Conservation (phyloP, 2,797 vertebrate species). For the Aselliscus stoliczkanus region DNA sequence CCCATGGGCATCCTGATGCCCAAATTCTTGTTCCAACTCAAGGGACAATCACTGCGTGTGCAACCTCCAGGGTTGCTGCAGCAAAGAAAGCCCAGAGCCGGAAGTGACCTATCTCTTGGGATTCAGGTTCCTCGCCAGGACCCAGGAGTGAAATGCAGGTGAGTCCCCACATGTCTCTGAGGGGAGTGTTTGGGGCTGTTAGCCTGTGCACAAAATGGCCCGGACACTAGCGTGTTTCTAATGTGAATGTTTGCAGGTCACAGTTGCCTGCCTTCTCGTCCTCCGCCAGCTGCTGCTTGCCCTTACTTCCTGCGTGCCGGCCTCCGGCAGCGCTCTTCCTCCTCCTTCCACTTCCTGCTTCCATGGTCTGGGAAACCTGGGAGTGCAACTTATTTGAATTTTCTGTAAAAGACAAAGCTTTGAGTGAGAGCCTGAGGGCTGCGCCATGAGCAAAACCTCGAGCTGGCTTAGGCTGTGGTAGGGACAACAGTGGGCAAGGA, state of each 20-base stretch:
- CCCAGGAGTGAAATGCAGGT: neutral
- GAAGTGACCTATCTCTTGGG: neutral
- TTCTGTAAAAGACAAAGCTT: neutral
- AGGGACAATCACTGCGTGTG: accelerated
- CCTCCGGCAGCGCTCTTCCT: neutral
- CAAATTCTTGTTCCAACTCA: neutral
- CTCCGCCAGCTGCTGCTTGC: neutral
- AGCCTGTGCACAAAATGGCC: neutral
- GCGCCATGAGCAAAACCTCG: neutral
- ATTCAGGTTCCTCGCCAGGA: neutral
- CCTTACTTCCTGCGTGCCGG: neutral
- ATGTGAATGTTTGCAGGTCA: neutral
- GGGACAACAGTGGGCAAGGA: neutral
- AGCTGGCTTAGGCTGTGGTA: neutral
- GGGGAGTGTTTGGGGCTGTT: neutral
- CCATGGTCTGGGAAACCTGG: neutral
- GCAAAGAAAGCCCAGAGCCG: too few species aligned
- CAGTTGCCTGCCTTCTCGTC: neutral
- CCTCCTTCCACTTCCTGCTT: neutral
- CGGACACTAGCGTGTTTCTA: accelerated
- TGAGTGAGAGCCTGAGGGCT: neutral
- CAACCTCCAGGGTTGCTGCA: neutral
- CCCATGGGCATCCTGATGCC: too few species aligned
- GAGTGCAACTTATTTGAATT: neutral
- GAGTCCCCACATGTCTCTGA: neutral